Base-by-base conservation (phyloP, 2,113 vertebrate species). In the Collichthys lucidus region DNA sequence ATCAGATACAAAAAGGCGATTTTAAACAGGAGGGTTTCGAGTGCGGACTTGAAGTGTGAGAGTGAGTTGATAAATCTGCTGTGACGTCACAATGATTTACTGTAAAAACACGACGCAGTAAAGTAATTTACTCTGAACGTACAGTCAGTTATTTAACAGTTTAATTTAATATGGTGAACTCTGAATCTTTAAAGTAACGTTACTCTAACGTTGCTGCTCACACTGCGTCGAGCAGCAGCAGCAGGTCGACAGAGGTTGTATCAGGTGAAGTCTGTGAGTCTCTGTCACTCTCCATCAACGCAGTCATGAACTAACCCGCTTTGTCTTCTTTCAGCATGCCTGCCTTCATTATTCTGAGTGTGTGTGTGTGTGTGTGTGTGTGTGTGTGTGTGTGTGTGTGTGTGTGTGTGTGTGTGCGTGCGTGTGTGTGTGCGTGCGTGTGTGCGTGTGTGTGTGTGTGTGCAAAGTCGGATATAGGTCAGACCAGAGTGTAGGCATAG, bases 321-420 rank as follows among this genome's bases (percentile, higher is more conserved):
- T 89, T 86, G 87, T 90, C 78, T 35, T 40, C 57, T 87, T 91
- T 94, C 88, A 87, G 91, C 90, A 84, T 90, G 92, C 78, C 85
- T 92, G 93, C 83, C 80, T 92, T 89, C 92, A 94, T 93, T 94
- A 88, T 83, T 46, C 17, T 65, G 61, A 56, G 44, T 26, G 53
- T 46, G 78, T 47, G 26, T 26, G 26, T 26, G 26, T 26, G 56
- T 24, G 26, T 49, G 74, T 46, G 31, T 26, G 52, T 7, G 56
- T 56, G 59, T 60, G 19, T 68, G 57, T 31, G 46, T 77, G 65
- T 77, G 53, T 74, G 57, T 63, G 59, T 19, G 46, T 69, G 64
- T 61, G 53, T 85, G 35, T n/a, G n/a, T n/a, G n/a, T n/a, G n/a
- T n/a, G 44, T 26, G 53, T 46, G 78, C 42, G 26, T 26, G 26